Base-by-base conservation (phyloP, 2,888 invertebrate genomes). In the Mimachlamys varia region DNA sequence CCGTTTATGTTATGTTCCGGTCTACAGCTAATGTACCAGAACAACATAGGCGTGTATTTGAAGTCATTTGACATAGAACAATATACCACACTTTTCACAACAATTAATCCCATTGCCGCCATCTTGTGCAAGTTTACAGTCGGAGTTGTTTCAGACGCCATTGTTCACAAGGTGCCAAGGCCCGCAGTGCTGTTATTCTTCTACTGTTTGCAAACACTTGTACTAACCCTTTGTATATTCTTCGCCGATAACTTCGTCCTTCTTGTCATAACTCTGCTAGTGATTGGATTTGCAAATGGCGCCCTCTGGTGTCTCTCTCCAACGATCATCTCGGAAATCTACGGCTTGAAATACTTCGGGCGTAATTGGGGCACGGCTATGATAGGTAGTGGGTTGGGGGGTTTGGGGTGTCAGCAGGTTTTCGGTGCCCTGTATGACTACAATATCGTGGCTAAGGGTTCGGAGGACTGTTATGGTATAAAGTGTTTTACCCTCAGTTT, bases 281-380 rank as follows among this genome's bases (percentile, higher is more conserved):
- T 93, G 10, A 90, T 94, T 5, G 94, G 95, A 17, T 93, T 95
- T 38, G 92, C 94, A 15, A 94, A 94, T 89, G 95, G 94, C 58
- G 93, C 95, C 12, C 92, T 94, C 27, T 95, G 94, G 94, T 94
- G 94, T 55, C 89, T 95, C 38, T 94, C 94, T 2, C 94, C 94
- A 0, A 94, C 94, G 22, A 94, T 95, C 91, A 92, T 94, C n/a
- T 94, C 94, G 58, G 94, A 95, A 89, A 93, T 93, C 89, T 95
- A 94, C 44, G 94, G 94, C 5, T 91, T 94, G 92, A 93, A 93
- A 89, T 94, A 93, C 90, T 95, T 95, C 90, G 94, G 93, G 13
- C 91, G 94, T 15, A 95, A 95, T 89, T 95, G 94, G 94, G 94
- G 94, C 22, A 90, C 89, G 49, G 93, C 94, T 90, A 94, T 94